phyloP scores from a whole-genome alignment of 2,113 vertebrate genomes.

The Tragelaphus scriptus region DNA sequence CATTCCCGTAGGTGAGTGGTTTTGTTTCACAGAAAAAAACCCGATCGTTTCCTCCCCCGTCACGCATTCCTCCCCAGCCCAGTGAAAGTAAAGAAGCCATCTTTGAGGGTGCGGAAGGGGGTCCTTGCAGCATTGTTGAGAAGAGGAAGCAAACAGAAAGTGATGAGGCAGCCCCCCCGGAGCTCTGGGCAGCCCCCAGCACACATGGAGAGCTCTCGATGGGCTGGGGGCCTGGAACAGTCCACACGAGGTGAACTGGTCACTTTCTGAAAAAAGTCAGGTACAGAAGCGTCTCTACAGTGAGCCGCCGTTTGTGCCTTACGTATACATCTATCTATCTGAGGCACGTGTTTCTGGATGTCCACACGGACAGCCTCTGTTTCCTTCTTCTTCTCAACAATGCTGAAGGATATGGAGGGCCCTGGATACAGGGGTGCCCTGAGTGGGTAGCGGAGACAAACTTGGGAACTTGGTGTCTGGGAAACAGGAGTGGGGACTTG shows the following conservation, averaged over 20 bases:
- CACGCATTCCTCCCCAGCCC: neutral
- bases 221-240: accelerated
- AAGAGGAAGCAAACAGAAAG: neutral
- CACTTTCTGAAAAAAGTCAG: neutral
- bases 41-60: neutral
- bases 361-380: neutral
- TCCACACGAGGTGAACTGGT: neutral
- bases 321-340: neutral
- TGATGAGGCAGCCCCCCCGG: accelerated
- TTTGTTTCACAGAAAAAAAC: neutral
- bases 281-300: neutral
- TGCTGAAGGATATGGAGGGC: neutral
- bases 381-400: too few species aligned
- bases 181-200: accelerated
- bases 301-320: neutral
- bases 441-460: neutral
- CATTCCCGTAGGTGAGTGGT: constrained; percentile 80
- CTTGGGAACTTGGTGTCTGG: neutral
- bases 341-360: neutral
- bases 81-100: neutral
- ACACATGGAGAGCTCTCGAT: accelerated
- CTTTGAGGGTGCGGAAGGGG: neutral
- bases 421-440: neutral
- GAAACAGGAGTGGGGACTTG: neutral
- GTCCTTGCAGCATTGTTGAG: neutral